Conservation (phyloP, 2,888 invertebrate species). For the Lacanobia oleracea region DNA sequence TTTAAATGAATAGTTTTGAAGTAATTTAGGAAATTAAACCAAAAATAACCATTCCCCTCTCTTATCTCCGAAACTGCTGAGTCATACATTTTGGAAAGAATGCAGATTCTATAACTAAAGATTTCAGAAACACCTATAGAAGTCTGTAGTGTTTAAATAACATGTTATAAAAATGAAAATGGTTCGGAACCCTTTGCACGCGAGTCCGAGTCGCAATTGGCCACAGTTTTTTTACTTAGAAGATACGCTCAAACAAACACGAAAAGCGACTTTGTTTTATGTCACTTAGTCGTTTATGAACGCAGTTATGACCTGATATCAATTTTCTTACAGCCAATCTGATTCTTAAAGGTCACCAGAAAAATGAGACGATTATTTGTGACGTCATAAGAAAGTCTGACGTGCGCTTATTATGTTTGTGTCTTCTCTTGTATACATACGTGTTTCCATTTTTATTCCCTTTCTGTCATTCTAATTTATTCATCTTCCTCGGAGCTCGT, state of each 20-base stretch:
- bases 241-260: background rate
- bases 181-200: too few species aligned
- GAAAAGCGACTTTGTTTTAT: background rate
- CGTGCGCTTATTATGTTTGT: conserved; percentile 4
- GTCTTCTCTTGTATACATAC: background rate
- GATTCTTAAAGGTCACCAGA: background rate
- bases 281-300: background rate
- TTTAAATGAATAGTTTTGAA: too few species aligned
- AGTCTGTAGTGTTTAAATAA: too few species aligned
- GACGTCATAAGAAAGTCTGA: conserved; percentile 16
- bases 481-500: conserved; percentile 17
- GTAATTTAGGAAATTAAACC: too few species aligned
- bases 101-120: too few species aligned
- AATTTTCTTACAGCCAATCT: background rate
- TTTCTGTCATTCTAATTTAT: conserved; percentile 35
- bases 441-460: conserved; percentile 1
- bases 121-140: too few species aligned
- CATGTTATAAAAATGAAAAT: too few species aligned
- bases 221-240: too few species aligned
- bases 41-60: too few species aligned
- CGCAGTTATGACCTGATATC: conserved; percentile 3
- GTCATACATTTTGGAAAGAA: too few species aligned
- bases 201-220: too few species aligned
- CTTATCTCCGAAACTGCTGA: too few species aligned
- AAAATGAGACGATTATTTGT: background rate